phyloP scores from a whole-genome alignment of 2,797 vertebrate species.

The Pipistrellus kuhlii region DNA sequence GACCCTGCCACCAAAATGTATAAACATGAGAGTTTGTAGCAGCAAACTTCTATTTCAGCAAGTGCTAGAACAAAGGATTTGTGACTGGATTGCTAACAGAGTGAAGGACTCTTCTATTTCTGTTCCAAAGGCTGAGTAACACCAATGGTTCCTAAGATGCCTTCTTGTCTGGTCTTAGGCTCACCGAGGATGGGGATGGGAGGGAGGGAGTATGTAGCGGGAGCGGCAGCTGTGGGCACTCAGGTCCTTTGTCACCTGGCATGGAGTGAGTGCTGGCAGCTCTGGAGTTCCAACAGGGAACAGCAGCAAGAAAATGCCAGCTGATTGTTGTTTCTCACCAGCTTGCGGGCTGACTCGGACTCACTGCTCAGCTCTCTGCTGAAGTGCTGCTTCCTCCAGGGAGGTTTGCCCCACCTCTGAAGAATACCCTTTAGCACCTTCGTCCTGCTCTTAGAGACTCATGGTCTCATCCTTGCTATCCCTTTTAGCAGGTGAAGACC shows the following conservation, averaged over 20 bases:
- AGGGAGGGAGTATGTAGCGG: not conserved
- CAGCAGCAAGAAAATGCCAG: constrained; percentile 55
- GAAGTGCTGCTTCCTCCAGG: not conserved
- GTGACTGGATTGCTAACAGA: not conserved
- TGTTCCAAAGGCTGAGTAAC: constrained; percentile 46
- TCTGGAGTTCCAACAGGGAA: constrained; percentile 44
- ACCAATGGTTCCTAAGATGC: constrained; percentile 35
- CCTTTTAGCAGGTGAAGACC: not conserved
- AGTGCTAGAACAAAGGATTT: not conserved
- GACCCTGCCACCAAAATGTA: not conserved
- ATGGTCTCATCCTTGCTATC: not conserved
- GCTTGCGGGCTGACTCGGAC: not conserved
- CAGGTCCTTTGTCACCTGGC: constrained; percentile 79
- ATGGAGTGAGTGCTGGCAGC: constrained; percentile 67
- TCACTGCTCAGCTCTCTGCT: constrained; percentile 27
- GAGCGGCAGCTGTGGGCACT: constrained; percentile 76
- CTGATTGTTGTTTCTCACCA: constrained; percentile 42
- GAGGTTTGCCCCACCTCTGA: not conserved
- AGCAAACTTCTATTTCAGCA: constrained; percentile 33
- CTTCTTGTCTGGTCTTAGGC: constrained; percentile 47
- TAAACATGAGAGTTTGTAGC: not conserved
- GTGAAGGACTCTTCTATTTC: constrained; percentile 2
- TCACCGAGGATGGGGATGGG: constrained; percentile 47
- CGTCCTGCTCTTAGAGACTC: not conserved
- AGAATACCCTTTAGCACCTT: not conserved